Conservation (phyloP, 2,888 invertebrate species). For the Aelia acuminata region DNA sequence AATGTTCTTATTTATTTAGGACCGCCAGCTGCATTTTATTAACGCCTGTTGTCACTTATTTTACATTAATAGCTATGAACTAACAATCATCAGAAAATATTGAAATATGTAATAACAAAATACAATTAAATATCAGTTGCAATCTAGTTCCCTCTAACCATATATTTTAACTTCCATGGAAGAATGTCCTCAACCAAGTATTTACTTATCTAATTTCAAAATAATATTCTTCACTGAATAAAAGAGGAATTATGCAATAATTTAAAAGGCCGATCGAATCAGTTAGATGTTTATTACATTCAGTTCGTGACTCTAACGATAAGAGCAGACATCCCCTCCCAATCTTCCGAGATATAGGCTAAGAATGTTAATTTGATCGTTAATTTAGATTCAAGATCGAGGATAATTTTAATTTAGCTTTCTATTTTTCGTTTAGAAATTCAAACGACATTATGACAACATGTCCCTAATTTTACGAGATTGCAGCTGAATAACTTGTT, state of each 20-base stretch:
- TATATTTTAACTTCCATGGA: too few species aligned
- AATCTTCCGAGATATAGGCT: not conserved
- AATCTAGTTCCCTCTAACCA: too few species aligned
- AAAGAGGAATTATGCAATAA: not conserved
- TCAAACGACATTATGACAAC: not conserved
- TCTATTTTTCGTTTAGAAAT: not conserved
- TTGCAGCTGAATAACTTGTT: not conserved
- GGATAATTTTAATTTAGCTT: not conserved
- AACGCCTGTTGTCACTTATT: too few species aligned
- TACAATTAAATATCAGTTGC: too few species aligned
- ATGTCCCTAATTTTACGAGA: not conserved
- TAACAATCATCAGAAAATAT: too few species aligned
- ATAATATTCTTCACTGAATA: not conserved
- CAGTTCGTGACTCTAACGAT: slow-evolving; percentile 3
- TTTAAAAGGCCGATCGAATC: not conserved
- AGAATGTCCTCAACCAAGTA: too few species aligned
- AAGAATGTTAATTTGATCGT: not conserved
- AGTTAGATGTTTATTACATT: not conserved
- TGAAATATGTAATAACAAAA: too few species aligned
- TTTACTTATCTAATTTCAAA: not conserved
- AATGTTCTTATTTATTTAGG: too few species aligned
- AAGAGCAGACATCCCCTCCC: slow-evolving; percentile 3
- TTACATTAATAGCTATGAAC: too few species aligned
- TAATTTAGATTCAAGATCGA: not conserved
- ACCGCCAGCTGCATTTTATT: too few species aligned